Evolutionary conservation across 37 sponge, comb jelly and placozoan genomes (phyloP).

Genomic region (Ianthella basta): DNA sequence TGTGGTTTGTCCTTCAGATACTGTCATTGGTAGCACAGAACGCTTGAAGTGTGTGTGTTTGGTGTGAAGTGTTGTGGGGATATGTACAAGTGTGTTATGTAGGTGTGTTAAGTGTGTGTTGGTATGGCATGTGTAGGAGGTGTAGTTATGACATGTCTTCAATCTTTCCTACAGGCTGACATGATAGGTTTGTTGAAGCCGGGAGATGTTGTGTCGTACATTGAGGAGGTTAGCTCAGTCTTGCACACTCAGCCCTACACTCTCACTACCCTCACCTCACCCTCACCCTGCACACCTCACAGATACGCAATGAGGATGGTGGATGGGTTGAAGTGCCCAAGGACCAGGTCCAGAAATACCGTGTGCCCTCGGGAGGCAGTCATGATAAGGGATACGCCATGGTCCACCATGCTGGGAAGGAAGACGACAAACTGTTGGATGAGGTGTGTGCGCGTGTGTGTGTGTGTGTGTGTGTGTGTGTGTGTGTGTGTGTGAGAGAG

Average conservation of each 20-base stretch:
- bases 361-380: background rate
- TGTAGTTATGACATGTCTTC: background rate
- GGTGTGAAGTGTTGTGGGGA: background rate
- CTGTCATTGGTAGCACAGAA: no score
- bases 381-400: constrained; percentile 59
- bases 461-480: background rate
- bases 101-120: background rate
- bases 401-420: constrained; percentile 53
- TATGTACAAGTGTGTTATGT: background rate
- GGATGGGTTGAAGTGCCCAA: constrained; percentile 67
- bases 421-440: constrained; percentile 54
- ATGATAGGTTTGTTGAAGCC: constrained; percentile 67
- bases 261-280: no score
- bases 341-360: constrained; percentile 41
- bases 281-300: background rate
- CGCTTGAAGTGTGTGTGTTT: background rate
- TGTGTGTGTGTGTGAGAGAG: background rate
- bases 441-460: constrained; percentile 42
- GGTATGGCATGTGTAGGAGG: background rate
- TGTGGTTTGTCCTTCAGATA: background rate
- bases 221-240: constrained; percentile 59
- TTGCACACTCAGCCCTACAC: background rate
- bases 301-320: constrained; percentile 80
- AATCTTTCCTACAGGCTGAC: constrained; percentile 33
- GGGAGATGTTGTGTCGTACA: constrained; percentile 60